Evolutionary conservation across 2,113 vertebrate genomes (phyloP).

Genomic region (Delphinus delphis): DNA sequence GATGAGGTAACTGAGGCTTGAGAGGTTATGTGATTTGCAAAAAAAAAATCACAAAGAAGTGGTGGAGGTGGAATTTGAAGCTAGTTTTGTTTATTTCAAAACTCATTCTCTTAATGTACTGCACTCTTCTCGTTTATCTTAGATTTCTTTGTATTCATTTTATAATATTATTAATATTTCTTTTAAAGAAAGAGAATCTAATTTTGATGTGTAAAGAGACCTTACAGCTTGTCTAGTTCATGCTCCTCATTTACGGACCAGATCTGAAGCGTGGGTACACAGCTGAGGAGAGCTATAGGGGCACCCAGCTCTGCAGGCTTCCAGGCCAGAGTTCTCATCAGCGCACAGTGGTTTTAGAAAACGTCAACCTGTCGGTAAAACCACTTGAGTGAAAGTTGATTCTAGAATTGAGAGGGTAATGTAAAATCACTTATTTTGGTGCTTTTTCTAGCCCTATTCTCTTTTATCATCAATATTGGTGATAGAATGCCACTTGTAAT

Average conservation of each 20-base stretch:
- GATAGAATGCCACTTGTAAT: neutral
- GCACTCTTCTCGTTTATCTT: neutral
- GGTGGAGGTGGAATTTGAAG: conserved; percentile 21
- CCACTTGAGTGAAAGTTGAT: neutral
- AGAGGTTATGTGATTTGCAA: neutral
- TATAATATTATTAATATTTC: neutral
- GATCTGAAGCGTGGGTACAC: neutral
- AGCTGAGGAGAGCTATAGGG: neutral
- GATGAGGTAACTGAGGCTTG: neutral
- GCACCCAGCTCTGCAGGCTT: neutral
- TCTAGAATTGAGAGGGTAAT: neutral
- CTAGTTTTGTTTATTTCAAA: neutral
- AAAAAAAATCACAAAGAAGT: neutral
- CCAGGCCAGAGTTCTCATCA: neutral
- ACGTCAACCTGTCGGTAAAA: neutral
- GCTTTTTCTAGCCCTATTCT: neutral
- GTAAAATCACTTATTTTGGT: neutral
- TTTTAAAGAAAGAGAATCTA: neutral
- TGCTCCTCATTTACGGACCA: neutral
- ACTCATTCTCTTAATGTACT: neutral
- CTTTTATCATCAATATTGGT: neutral
- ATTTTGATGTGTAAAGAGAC: neutral
- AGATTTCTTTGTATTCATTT: neutral
- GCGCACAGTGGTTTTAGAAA: neutral
- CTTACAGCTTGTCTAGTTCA: neutral